Percentiles rank a stretch among this genome's conserved stretches.
Conservation (phyloP, 1,140 invertebrate species). For the Psix sp. region DNA sequence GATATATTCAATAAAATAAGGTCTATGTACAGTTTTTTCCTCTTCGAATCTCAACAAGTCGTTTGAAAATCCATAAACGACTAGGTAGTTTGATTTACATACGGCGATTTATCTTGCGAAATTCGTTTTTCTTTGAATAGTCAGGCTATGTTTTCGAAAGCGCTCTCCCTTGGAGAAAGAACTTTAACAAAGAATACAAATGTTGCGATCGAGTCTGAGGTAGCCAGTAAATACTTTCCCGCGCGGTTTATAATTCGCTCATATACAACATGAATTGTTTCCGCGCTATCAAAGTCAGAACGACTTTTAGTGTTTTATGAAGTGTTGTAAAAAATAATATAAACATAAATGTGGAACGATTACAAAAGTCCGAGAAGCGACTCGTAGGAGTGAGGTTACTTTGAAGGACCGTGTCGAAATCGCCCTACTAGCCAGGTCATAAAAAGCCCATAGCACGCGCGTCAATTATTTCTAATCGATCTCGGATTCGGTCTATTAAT, state of each 20-base stretch:
- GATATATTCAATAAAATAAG: too few relatives aligned
- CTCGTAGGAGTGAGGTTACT: constrained; percentile 31
- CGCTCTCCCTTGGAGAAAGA: neutral
- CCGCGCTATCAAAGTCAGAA: constrained; percentile 6
- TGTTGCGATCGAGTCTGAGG: constrained; percentile 5
- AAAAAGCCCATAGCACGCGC: constrained; percentile 58
- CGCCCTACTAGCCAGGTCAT: constrained; percentile 40
- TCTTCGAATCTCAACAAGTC: neutral
- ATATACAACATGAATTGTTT: too few relatives aligned
- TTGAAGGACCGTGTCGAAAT: constrained; percentile 58
- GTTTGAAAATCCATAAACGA: constrained; percentile 9
- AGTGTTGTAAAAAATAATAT: constrained; percentile 54
- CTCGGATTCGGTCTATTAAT: constrained; percentile 60
- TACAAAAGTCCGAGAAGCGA: constrained; percentile 32
- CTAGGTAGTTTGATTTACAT: constrained; percentile 16
- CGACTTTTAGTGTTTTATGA: constrained; percentile 46
- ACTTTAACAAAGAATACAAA: constrained; percentile 5
- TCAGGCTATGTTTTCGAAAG: neutral
- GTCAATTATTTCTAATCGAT: constrained; percentile 61
- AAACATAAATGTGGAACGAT: constrained; percentile 50
- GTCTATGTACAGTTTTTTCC: too few relatives aligned
- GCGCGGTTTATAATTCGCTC: constrained; percentile 15
- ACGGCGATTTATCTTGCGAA: constrained; percentile 11
- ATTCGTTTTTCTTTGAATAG: constrained; percentile 8
- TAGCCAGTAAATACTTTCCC: constrained; percentile 31